Conservation (phyloP, 2,797 vertebrate genomes). For the Crenuchus spilurus region DNA sequence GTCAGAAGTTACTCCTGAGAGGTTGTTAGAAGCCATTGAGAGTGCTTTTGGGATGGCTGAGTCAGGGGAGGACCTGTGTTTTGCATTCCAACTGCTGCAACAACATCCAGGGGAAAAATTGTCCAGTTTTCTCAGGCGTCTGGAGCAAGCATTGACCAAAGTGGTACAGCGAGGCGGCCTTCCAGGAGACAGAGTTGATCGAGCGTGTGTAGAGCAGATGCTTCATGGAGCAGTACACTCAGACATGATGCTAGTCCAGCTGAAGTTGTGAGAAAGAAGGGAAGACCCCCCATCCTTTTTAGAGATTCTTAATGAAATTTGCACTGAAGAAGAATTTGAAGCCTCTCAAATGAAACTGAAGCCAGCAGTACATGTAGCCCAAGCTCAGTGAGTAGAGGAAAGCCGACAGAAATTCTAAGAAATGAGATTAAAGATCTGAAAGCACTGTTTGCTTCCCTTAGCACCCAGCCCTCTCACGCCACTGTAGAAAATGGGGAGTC, state of each 20-base stretch:
- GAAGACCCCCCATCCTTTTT: not conserved
- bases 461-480: too few species aligned
- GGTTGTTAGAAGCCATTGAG: slow-evolving; percentile 10
- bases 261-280: slow-evolving; percentile 15
- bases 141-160: slow-evolving; percentile 10
- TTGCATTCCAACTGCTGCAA: slow-evolving; percentile 17
- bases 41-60: slow-evolving; percentile 35
- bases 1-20: not conserved
- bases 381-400: too few species aligned
- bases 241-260: slow-evolving; percentile 26
- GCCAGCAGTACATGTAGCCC: too few species aligned
- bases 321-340: slow-evolving; percentile 26
- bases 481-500: too few species aligned
- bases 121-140: slow-evolving; percentile 9
- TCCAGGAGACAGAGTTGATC: not conserved
- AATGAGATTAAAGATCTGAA: too few species aligned
- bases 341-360: not conserved
- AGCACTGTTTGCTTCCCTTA: too few species aligned
- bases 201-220: not conserved
- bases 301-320: slow-evolving; percentile 1
- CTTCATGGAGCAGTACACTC: slow-evolving; percentile 5
- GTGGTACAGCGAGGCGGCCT: slow-evolving; percentile 32
- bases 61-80: slow-evolving; percentile 41
- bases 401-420: too few species aligned
- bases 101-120: slow-evolving; percentile 27